These are phyloP conservation scores for Coilia nasus DNA, from an alignment of 2,797 vertebrate genomes.

Conservation along the genomic window DNA sequence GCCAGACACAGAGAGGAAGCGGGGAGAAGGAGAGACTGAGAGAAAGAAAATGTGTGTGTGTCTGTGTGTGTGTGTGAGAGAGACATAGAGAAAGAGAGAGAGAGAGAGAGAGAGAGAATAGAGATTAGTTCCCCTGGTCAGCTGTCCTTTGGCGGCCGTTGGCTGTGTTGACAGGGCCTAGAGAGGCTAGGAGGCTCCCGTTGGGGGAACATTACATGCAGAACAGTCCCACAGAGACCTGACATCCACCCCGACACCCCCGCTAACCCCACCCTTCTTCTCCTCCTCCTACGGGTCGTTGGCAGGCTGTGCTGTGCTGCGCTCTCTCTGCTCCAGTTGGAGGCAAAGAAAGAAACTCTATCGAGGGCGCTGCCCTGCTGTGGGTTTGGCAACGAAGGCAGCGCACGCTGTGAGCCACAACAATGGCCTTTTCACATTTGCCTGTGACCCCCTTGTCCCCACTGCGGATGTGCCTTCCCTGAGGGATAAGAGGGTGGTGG, in stretches of 20 bases:
- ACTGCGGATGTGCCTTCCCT: slow-evolving; percentile 45
- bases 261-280: not conserved
- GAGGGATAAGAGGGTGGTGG: not conserved
- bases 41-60: not conserved
- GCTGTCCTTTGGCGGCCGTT: slow-evolving; percentile 37
- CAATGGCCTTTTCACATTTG: slow-evolving; percentile 29
- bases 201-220: slow-evolving; percentile 18
- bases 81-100: not conserved
- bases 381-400: slow-evolving; percentile 36
- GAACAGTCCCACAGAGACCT: not conserved
- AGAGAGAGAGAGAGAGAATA: no score
- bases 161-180: slow-evolving; percentile 35
- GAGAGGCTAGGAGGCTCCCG: slow-evolving; percentile 5
- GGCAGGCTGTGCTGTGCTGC: not conserved
- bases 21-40: no score
- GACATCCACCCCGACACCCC: not conserved
- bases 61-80: not conserved
- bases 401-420: slow-evolving; percentile 41
- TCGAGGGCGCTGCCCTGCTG: slow-evolving; percentile 18
- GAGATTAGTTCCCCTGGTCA: not conserved
- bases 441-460: slow-evolving; percentile 41
- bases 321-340: not conserved
- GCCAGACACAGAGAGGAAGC: not conserved
- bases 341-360: slow-evolving; percentile 30
- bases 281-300: not conserved